Base-by-base conservation (phyloP, 2,888 invertebrate species). In the Syrista parreyssii region DNA sequence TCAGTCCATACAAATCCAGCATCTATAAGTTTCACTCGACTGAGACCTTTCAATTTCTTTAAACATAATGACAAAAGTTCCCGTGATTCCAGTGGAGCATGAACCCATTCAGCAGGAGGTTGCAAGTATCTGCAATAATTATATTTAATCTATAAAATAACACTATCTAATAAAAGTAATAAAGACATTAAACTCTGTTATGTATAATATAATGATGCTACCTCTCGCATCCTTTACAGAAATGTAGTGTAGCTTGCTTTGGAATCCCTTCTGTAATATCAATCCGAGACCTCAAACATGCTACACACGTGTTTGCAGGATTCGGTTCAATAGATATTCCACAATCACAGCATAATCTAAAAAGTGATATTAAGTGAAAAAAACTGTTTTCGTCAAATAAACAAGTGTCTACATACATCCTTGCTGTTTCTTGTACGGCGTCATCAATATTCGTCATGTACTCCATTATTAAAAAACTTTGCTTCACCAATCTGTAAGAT, bases 1-100 rank as follows among this genome's bases (percentile, higher is more conserved):
- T 99, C 99, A 12, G 99, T 99, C 99, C 99, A 99, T 4, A 98
- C 95, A 93, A 99, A 99, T 0, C 96, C 96, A 69, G 99, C 99
- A 93, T 99, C 99, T 77, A 99, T 93, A 30, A 99, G 93, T 88
- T 98, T 97, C 0, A 99, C 97, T 89, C 96, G 94, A 87, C 95
- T 96, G 11, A 99, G 92, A 0, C 98, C 98, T 91, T 97, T 99
- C 34, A 99, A 91, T 89, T 96, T 97, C 90, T 98, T 98, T 75
- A 99, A 93, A 87, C 99, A 99, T 1, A 99, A 91, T 0, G 96
- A 94, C 1, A 99, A 92, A 2, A 99, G 93, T 91, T 99, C 98
- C 32, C 96, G 93, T 0, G 98, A 99, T 92, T 99, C 98, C n/a
- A 98, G 92, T 0, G 96, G 93, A 83, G 96, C 96, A 9, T 94